A percentile compares a stretch with the other conserved stretches of the same genome.
Evolutionary conservation across 2,797 vertebrate species (phyloP).

Genomic region (Dromococcyx pavoninus): DNA sequence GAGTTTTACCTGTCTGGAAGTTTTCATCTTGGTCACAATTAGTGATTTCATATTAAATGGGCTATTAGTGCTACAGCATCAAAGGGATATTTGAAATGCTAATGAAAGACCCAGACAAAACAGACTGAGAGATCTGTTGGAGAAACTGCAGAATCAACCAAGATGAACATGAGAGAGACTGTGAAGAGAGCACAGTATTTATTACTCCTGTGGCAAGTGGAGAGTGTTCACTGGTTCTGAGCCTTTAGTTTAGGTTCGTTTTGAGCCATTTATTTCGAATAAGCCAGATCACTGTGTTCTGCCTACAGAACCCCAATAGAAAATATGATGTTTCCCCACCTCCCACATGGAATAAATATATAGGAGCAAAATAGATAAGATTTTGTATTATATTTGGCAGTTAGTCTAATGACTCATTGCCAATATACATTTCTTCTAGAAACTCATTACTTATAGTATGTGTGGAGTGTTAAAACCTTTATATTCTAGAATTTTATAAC

Average conservation of each 20-base stretch:
- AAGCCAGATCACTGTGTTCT: background rate
- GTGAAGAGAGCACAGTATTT: background rate
- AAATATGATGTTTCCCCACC: background rate
- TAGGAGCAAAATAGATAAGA: background rate
- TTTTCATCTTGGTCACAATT: background rate
- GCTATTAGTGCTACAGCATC: background rate
- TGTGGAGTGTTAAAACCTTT: slow-evolving; percentile 1
- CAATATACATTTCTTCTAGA: slow-evolving; percentile 21
- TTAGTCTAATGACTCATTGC: slow-evolving; percentile 1
- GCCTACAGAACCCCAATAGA: background rate
- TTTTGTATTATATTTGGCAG: slow-evolving; percentile 20
- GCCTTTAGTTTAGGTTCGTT: background rate
- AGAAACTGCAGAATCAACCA: background rate
- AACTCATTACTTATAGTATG: background rate
- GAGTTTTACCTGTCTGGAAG: background rate
- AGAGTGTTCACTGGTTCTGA: background rate
- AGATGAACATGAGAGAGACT: background rate
- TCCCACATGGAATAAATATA: slow-evolving; percentile 2
- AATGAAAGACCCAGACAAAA: slow-evolving; percentile 29
- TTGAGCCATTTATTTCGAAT: background rate
- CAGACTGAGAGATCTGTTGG: background rate
- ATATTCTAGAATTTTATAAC: background rate
- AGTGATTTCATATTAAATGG: background rate
- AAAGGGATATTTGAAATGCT: slow-evolving; percentile 16
- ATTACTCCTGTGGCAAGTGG: background rate